Conservation (phyloP, 2,113 vertebrate genomes). For the Oryzias javanicus region DNA sequence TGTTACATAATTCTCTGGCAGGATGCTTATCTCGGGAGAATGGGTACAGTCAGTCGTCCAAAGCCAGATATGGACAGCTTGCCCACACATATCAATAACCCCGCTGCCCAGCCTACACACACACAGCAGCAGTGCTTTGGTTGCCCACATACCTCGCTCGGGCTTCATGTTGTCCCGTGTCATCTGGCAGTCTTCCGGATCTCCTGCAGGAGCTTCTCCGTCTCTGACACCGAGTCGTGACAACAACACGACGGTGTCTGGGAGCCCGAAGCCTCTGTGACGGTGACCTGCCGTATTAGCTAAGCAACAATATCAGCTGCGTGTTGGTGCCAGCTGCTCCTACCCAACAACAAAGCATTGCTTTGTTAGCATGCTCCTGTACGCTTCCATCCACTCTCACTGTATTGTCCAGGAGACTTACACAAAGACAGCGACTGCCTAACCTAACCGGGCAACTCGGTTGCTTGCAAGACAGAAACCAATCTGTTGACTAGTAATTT, state of each 20-base stretch:
- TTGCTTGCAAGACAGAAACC: slow-evolving; percentile 21
- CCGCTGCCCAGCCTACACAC: not conserved
- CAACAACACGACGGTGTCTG: slow-evolving; percentile 41
- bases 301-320: slow-evolving; percentile 62
- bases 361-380: slow-evolving; percentile 75
- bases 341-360: slow-evolving; percentile 74
- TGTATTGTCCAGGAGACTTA: slow-evolving; percentile 48
- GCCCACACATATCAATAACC: slow-evolving; percentile 2
- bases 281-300: slow-evolving; percentile 49
- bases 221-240: slow-evolving; percentile 27
- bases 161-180: slow-evolving; percentile 90
- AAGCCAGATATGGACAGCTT: slow-evolving; percentile 21
- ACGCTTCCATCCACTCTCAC: slow-evolving; percentile 58
- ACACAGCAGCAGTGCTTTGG: not conserved
- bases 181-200: slow-evolving; percentile 61
- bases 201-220: slow-evolving; percentile 27
- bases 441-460: slow-evolving; percentile 26
- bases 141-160: slow-evolving; percentile 86
- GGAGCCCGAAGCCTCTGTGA: slow-evolving; percentile 21
- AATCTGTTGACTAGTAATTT: slow-evolving; percentile 22
- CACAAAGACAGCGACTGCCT: slow-evolving; percentile 44
- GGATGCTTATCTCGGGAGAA: slow-evolving; percentile 34
- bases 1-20: slow-evolving; percentile 67
- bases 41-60: slow-evolving; percentile 27
- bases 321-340: slow-evolving; percentile 58